These are phyloP conservation scores for Cercopithecus mona DNA, from an alignment of 2,113 vertebrate species.

Conservation along the genomic window DNA sequence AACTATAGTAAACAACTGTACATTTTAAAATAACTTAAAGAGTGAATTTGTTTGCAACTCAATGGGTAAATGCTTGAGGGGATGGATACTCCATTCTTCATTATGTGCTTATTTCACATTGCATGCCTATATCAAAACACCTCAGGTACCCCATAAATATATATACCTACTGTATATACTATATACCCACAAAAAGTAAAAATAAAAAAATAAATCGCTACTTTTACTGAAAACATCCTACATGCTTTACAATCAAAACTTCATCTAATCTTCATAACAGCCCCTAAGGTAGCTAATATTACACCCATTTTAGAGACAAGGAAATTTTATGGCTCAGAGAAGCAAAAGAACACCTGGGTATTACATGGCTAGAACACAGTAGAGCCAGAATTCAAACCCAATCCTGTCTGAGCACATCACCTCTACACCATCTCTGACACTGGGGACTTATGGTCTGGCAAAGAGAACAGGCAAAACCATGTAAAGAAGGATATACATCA, in stretches of 20 bases:
- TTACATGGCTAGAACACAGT: fast-evolving
- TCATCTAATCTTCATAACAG: neutral
- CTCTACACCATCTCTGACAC: neutral
- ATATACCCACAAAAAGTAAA: too few relatives aligned
- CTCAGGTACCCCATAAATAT: too few relatives aligned
- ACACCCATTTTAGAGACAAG: neutral
- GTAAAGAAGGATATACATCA: neutral
- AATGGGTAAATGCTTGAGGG: too few relatives aligned
- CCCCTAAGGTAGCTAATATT: neutral
- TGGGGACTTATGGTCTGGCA: neutral
- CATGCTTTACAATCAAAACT: neutral
- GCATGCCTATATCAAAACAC: too few relatives aligned
- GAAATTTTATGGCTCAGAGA: neutral
- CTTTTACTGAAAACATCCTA: neutral
- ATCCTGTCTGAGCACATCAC: neutral
- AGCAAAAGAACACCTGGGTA: neutral
- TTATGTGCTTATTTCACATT: too few relatives aligned
- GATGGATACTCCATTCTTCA: too few relatives aligned
- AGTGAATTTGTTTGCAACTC: too few relatives aligned
- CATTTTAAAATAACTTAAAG: too few relatives aligned
- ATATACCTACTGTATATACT: too few relatives aligned
- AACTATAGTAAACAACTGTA: too few relatives aligned
- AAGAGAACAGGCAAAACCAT: neutral
- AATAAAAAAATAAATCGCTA: too few relatives aligned
- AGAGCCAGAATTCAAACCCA: neutral